These are phyloP conservation scores for Noturus placidus DNA, from an alignment of 2,113 vertebrate species.

Conservation along the genomic window DNA sequence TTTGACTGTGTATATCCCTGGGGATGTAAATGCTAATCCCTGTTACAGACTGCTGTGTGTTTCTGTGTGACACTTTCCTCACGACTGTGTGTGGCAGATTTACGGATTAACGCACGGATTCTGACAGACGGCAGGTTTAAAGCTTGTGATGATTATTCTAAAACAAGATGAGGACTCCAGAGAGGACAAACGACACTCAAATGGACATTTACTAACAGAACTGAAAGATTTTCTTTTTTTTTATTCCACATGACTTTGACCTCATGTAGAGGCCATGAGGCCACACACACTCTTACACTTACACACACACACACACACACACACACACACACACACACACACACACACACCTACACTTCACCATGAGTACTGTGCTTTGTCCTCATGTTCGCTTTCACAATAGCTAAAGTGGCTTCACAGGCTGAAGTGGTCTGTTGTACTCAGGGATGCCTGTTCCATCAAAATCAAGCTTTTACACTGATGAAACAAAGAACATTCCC, in stretches of 20 bases:
- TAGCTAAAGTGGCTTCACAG: conserved; percentile 26
- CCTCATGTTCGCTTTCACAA: conserved; percentile 21
- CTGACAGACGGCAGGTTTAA: background rate
- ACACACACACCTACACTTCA: conserved; percentile 28
- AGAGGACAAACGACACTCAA: background rate
- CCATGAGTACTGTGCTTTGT: conserved; percentile 22
- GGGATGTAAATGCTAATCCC: background rate
- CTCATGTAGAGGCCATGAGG: background rate
- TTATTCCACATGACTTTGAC: background rate
- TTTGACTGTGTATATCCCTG: background rate
- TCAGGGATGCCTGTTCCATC: background rate
- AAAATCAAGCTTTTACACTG: conserved; percentile 2
- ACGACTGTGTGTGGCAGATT: background rate
- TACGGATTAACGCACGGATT: conserved; percentile 17
- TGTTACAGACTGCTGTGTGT: background rate
- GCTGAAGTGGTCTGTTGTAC: conserved; percentile 11
- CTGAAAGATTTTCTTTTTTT: background rate
- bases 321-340: conserved; percentile 6
- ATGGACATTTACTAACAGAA: conserved; percentile 6
- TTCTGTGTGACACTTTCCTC: conserved; percentile 14
- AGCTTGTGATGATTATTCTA: background rate
- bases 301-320: background rate
- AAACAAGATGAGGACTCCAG: background rate
- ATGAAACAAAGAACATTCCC: background rate
- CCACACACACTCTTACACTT: conserved; percentile 22